Conservation (phyloP, 2,888 invertebrate genomes). For the Drosophila subquinaria region DNA sequence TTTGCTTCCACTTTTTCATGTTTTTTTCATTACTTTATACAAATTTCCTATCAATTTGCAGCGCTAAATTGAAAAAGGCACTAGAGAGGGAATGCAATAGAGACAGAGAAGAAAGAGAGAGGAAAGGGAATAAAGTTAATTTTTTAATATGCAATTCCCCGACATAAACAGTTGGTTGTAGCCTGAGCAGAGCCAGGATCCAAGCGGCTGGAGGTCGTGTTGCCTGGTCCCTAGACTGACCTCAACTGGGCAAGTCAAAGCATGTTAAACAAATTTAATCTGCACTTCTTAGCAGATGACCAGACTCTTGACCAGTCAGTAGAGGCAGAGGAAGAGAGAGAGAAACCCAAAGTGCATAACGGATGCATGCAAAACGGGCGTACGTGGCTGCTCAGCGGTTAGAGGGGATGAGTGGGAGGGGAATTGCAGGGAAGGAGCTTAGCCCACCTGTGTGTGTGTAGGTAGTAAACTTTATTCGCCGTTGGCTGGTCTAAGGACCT, state of each 20-base stretch:
- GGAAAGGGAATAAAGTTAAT: conserved; percentile 70
- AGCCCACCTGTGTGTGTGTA: conserved; percentile 42
- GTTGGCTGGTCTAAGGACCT: conserved; percentile 16
- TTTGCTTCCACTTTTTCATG: conserved; percentile 14
- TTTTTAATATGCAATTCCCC: conserved; percentile 78
- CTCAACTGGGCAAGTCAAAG: conserved; percentile 67
- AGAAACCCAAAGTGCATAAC: conserved; percentile 13
- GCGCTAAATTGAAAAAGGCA: conserved; percentile 54
- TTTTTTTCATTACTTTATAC: neutral
- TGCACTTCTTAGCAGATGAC: conserved; percentile 73
- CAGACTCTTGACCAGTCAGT: conserved; percentile 44
- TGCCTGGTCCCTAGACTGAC: conserved; percentile 43
- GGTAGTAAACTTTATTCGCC: conserved; percentile 58
- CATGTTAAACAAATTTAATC: conserved; percentile 81
- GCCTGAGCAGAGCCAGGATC: neutral
- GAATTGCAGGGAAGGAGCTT: conserved; percentile 4
- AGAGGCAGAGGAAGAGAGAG: neutral
- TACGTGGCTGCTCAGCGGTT: conserved; percentile 58
- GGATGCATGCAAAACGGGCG: conserved; percentile 41
- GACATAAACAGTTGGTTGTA: conserved; percentile 36
- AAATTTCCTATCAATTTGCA: conserved; percentile 72
- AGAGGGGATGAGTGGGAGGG: neutral
- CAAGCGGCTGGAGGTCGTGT: neutral
- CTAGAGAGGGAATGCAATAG: neutral
- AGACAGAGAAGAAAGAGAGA: neutral